Base-by-base conservation (phyloP, 2,888 invertebrate species). In the Camptogramma bilineatum region DNA sequence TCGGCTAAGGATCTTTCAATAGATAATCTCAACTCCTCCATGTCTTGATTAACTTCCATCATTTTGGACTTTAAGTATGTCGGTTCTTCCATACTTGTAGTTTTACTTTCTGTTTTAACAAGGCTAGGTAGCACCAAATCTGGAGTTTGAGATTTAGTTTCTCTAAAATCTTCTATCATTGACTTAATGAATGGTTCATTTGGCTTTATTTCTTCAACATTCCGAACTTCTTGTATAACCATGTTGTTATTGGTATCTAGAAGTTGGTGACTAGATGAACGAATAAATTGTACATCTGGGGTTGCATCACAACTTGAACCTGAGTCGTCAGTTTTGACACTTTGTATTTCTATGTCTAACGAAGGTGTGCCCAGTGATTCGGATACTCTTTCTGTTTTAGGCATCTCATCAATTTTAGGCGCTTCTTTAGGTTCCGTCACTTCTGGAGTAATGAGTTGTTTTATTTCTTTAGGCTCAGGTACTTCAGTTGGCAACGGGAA, bases 1-100 rank as follows among this genome's bases (percentile, higher is more conserved):
- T 88, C 93, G 31, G 91, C 91, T 65, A 93, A 76, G 18, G 93
- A 91, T 65, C 82, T 85, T 77, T 93, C 93, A 61, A 93, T 90
- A 0, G 92, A 91, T 17, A 85, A 55, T 57, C 88, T 83, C 51
- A 93, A 74, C 56, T 88, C 91, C 71, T 92, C 90, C 90, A 93
- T 88, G 57, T 91, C 91, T 75, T 87, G 81, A 68, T 88, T 91
- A 0, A 92, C 92, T 77, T 91, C 91, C 76, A 91, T 83, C 74
- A 90, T 88, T 83, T 91, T 90, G 0, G 91, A 89, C 78, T 90
- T 91, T 0, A 91, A 73, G 71, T 88, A 89, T 4, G 85, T 90
- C 68, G 88, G 89, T 73, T 88, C 88, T 59, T 78, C 74, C 52
- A 75, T 73, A 24, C 62, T 63, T 47, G 56, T 53, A 2, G 46